Conservation (phyloP, 2,888 invertebrate species). For the Bombyx huttoni region DNA sequence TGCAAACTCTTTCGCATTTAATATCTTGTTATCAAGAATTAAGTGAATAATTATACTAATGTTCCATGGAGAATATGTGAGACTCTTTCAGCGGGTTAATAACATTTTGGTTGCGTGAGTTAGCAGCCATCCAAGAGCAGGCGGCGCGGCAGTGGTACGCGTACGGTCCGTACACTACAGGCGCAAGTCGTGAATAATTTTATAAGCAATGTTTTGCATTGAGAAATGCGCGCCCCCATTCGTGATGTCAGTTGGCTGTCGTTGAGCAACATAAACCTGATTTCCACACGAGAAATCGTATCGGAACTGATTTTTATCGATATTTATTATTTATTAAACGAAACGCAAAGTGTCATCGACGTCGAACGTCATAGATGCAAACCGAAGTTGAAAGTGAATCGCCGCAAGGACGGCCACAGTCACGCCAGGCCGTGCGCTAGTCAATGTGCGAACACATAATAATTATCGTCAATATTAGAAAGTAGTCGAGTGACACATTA, state of each 20-base stretch:
- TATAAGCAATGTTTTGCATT: slow-evolving; percentile 63
- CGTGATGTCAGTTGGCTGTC: slow-evolving; percentile 53
- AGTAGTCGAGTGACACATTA: slow-evolving; percentile 22
- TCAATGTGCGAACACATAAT: slow-evolving; percentile 20
- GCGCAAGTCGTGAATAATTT: slow-evolving; percentile 63
- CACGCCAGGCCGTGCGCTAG: slow-evolving; percentile 8
- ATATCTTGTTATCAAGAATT: too few species aligned
- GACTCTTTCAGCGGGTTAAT: too few species aligned
- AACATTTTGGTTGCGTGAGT: too few species aligned
- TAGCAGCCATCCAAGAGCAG: background rate
- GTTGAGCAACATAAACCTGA: slow-evolving; percentile 63
- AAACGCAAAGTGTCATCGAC: slow-evolving; percentile 21
- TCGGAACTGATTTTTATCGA: slow-evolving; percentile 45
- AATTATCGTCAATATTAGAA: slow-evolving; percentile 39
- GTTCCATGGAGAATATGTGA: too few species aligned
- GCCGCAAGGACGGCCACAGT: slow-evolving; percentile 26
- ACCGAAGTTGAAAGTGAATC: slow-evolving; percentile 42
- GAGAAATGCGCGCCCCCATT: slow-evolving; percentile 66
- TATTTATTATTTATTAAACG: slow-evolving; percentile 14
- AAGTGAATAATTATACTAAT: too few species aligned
- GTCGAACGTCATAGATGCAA: slow-evolving; percentile 20
- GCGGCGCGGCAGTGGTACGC: background rate
- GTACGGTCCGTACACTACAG: slow-evolving; percentile 29
- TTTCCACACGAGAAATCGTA: slow-evolving; percentile 60
- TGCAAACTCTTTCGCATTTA: too few species aligned